phyloP scores from a whole-genome alignment of 2,797 vertebrate genomes.

The Onychomys arenicola region DNA sequence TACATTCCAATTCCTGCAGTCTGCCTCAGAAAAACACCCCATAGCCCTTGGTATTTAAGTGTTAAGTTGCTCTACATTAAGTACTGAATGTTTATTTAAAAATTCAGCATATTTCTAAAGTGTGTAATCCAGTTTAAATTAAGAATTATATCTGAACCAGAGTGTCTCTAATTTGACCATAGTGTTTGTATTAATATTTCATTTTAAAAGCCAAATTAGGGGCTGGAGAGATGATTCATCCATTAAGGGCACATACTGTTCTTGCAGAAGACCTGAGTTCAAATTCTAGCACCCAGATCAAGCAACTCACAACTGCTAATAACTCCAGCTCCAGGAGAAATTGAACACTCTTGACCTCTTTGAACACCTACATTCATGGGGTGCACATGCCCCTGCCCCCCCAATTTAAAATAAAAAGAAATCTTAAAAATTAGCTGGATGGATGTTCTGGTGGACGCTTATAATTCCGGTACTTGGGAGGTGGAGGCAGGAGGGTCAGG shows the following conservation, averaged over 20 bases:
- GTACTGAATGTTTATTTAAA: not conserved
- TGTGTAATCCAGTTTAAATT: not conserved
- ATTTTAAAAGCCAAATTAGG: not conserved
- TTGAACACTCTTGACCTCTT: not conserved
- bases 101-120: not conserved
- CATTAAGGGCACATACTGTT: not conserved
- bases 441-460: not conserved
- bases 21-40: not conserved
- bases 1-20: not conserved
- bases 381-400: not conserved
- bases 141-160: not conserved
- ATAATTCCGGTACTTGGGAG: not conserved
- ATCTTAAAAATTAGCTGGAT: not conserved
- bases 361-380: not conserved
- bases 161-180: not conserved
- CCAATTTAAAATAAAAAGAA: not conserved
- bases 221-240: not conserved
- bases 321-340: not conserved
- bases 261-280: not conserved
- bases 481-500: not conserved
- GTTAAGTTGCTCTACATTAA: not conserved
- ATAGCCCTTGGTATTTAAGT: not conserved
- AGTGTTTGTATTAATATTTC: not conserved
- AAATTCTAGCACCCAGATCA: not conserved
- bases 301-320: not conserved